These are phyloP conservation scores for Scaptomyza graminum DNA, from an alignment of 1,140 invertebrate species.

Conservation along the genomic window DNA sequence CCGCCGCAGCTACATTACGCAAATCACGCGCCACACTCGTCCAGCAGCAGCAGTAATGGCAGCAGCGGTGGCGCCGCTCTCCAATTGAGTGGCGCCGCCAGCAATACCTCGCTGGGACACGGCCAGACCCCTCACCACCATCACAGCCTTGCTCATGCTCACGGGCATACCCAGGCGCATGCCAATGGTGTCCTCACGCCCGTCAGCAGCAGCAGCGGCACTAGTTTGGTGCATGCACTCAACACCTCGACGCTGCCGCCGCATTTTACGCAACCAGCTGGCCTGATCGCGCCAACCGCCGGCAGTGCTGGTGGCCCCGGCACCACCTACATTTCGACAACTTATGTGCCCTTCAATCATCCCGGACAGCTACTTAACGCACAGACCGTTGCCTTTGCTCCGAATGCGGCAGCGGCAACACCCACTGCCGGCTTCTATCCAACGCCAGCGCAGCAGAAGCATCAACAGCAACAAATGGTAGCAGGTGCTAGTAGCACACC, in stretches of 20 bases:
- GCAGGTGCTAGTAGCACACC: slow-evolving; percentile 15
- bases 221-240: slow-evolving; percentile 49
- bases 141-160: slow-evolving; percentile 11
- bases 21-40: slow-evolving; percentile 41
- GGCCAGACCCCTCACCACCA: slow-evolving; percentile 38
- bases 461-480: slow-evolving; percentile 44
- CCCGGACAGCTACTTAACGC: slow-evolving; percentile 45
- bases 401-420: slow-evolving; percentile 41
- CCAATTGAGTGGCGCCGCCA: slow-evolving; percentile 70
- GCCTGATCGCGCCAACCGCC: slow-evolving; percentile 59
- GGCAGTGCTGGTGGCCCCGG: slow-evolving; percentile 27
- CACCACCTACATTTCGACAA: slow-evolving; percentile 40
- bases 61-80: slow-evolving; percentile 63
- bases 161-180: slow-evolving; percentile 47
- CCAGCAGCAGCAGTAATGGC: slow-evolving; percentile 49
- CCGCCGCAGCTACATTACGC: slow-evolving; percentile 25
- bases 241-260: slow-evolving; percentile 51
- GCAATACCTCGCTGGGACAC: slow-evolving; percentile 50
- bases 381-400: slow-evolving; percentile 46
- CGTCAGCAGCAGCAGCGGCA: slow-evolving; percentile 35
- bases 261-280: slow-evolving; percentile 62
- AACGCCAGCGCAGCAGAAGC: slow-evolving; percentile 31
- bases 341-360: slow-evolving; percentile 58
- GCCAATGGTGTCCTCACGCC: slow-evolving; percentile 56
- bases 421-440: slow-evolving; percentile 40